phyloP scores from a whole-genome alignment of 2,888 invertebrate species.

The Cosmorhoe ocellata region DNA sequence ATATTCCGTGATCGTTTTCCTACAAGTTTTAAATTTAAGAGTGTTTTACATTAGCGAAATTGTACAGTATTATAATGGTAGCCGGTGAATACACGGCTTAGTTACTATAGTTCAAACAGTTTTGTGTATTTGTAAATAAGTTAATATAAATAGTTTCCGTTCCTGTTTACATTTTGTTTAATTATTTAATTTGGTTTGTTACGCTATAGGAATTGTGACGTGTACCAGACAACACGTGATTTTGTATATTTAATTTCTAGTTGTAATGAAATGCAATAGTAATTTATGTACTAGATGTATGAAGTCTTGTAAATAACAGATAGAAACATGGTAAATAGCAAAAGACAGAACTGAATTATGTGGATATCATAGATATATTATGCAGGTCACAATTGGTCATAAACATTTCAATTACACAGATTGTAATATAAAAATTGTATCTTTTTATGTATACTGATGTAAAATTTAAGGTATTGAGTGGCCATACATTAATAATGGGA shows the following conservation, averaged over 20 bases:
- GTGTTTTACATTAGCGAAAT: constrained; percentile 80
- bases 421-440: constrained; percentile 58
- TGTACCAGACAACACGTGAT: constrained; percentile 63
- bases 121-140: constrained; percentile 80
- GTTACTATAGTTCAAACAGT: constrained; percentile 68
- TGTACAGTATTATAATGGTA: constrained; percentile 81
- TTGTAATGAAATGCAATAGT: constrained; percentile 80
- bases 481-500: constrained; percentile 66
- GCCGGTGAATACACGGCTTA: constrained; percentile 70
- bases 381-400: constrained; percentile 56
- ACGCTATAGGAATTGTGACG: constrained; percentile 76
- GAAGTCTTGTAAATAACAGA: constrained; percentile 73
- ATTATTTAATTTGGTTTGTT: constrained; percentile 47
- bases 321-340: constrained; percentile 58
- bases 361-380: constrained; percentile 49
- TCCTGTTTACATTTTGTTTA: constrained; percentile 71
- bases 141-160: constrained; percentile 69
- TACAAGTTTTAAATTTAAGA: constrained; percentile 70
- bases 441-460: constrained; percentile 61
- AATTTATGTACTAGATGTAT: constrained; percentile 79
- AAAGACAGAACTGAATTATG: constrained; percentile 45
- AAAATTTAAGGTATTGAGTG: constrained; percentile 75
- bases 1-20: constrained; percentile 69
- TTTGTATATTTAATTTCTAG: constrained; percentile 77
- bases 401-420: constrained; percentile 40